Base-by-base conservation (phyloP, 2,113 vertebrate genomes). In the Uria lomvia region DNA sequence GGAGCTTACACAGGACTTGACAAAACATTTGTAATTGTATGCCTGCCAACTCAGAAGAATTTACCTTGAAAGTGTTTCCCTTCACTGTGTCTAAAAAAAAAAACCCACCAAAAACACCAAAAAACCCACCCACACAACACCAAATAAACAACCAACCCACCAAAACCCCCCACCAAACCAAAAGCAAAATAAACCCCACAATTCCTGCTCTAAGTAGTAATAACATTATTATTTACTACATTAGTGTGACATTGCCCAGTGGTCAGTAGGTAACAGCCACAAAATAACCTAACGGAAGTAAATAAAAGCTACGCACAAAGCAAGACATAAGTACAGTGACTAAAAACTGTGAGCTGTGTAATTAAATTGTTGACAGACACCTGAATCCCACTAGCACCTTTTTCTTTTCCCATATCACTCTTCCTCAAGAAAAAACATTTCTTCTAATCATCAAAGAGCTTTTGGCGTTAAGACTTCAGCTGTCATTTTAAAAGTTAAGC, bases 401-500 rank as follows among this genome's bases (percentile, higher is more conserved):
- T 34, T 76, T 95, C 86, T 66, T 96, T 96, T 92, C 91, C 91
- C 95, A 87, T 86, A 95, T 91, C 84, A 34, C 68, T 70, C 72
- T 86, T 88, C 47, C 88, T 75, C 68, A 89, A 60, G 38, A 72
- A 36, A 75, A 87, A 15, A 43, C 20, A 36, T 72, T 66, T 78
- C 50, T 90, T 75, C 53, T 62, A 85, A 82, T 87, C 88, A 80
- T 65, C 80, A 92, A 50, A 76, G 78, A 76, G 84, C 86, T 95
- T 94, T 88, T 1, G 27, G 77, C 45, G 79, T 55, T 90, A 76
- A 92, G 74, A 79, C 58, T 92, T 86, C 63, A 81, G 36, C 84
- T 82, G 89, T 79, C 89, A 83, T 80, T 79, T 63, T 34, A 20
- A 27, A 59, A 85, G n/a, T 83, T 92, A 94, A 95, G 80, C 58